Conservation (phyloP, 2,888 invertebrate species). For the Danaus chrysippus region DNA sequence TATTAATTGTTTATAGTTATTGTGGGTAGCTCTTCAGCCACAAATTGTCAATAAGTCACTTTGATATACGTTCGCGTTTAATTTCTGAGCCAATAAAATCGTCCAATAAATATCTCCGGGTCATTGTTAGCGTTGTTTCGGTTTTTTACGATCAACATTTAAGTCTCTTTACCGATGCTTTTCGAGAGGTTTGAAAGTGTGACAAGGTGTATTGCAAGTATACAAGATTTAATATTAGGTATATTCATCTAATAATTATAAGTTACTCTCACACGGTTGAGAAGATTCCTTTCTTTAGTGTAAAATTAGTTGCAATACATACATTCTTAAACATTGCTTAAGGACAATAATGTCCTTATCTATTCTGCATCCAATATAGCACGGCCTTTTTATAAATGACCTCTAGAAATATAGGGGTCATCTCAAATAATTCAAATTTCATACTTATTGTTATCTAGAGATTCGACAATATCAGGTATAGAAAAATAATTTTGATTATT, state of each 20-base stretch:
- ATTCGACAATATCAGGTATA: no score
- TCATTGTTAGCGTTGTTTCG: constrained; percentile 25
- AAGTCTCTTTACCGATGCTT: constrained; percentile 2
- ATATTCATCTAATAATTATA: background rate
- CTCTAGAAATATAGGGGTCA: no score
- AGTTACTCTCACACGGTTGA: background rate
- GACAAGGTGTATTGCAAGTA: background rate
- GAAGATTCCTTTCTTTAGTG: no score
- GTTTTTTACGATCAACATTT: constrained; percentile 20
- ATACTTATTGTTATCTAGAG: no score
- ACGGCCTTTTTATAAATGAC: no score
- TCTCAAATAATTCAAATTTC: no score
- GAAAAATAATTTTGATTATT: no score
- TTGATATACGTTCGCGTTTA: constrained; percentile 51
- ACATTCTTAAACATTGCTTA: no score
- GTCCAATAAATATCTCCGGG: constrained; percentile 33
- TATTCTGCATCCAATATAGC: no score
- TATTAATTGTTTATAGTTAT: background rate
- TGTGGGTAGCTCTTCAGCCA: constrained; percentile 24
- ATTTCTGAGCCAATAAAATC: constrained; percentile 38
- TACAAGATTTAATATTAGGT: background rate
- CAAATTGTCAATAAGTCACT: constrained; percentile 45
- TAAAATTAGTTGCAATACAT: no score
- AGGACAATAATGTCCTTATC: no score
- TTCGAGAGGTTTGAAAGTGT: constrained; percentile 1